phyloP scores from a whole-genome alignment of 2,888 invertebrate genomes.

The Holacanthella duospinosa region DNA sequence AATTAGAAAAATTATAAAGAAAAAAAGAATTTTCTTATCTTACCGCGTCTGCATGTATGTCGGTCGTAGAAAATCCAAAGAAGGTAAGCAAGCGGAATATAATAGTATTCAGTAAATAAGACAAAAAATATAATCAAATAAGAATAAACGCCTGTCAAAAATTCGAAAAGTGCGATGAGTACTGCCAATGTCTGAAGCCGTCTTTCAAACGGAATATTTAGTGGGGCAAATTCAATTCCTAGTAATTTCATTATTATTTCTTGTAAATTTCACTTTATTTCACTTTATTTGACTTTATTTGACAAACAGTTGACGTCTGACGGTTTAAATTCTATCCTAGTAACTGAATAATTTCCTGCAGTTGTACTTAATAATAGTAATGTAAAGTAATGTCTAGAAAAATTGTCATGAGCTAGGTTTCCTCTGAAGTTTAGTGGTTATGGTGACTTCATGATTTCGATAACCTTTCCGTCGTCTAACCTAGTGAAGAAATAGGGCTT shows the following conservation, averaged over 20 bases:
- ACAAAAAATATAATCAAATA: slow-evolving; percentile 50
- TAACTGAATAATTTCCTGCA: too few relatives aligned
- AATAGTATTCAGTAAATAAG: slow-evolving; percentile 43
- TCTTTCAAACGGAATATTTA: slow-evolving; percentile 58
- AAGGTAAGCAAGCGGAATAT: slow-evolving; percentile 48
- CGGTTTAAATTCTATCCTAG: too few relatives aligned
- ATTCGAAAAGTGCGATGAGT: slow-evolving; percentile 7
- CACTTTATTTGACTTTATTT: too few relatives aligned
- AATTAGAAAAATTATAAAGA: neutral
- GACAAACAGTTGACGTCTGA: too few relatives aligned
- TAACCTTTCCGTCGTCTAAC: too few relatives aligned
- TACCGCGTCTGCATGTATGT: slow-evolving; percentile 48
- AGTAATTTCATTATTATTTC: slow-evolving; percentile 41
- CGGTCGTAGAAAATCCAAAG: slow-evolving; percentile 58
- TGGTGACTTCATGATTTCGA: too few relatives aligned
- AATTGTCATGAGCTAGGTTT: too few relatives aligned
- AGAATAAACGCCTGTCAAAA: slow-evolving; percentile 42
- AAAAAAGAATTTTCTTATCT: slow-evolving; percentile 13
- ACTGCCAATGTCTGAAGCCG: slow-evolving; percentile 75
- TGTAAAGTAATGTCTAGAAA: too few relatives aligned
- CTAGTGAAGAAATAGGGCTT: too few relatives aligned
- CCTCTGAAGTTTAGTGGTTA: too few relatives aligned
- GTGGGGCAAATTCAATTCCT: slow-evolving; percentile 83
- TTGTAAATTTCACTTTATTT: too few relatives aligned
- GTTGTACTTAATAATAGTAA: too few relatives aligned